Evolutionary conservation across 2,797 vertebrate species (phyloP), one percentile per base, ranked within the genome.

Genomic region (Sebastes glaucus): DNA sequence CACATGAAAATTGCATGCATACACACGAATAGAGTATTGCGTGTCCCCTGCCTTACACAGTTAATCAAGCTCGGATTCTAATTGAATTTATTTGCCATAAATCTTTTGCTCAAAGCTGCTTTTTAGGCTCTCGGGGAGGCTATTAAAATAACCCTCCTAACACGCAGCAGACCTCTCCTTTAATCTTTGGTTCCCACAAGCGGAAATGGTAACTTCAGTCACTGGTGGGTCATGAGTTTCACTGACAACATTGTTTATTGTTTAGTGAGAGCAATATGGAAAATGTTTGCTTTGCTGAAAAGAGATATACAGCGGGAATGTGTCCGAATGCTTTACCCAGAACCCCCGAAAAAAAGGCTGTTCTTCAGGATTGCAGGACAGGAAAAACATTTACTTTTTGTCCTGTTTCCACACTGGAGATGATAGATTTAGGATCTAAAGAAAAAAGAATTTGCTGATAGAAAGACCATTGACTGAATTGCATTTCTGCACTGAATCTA

Each of bases 141-240:
- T 77, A 78, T 62, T 87, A 81, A 85, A 83, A 68, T 67, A 71
- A 72, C 20, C 33, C 33, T 71, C 18, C 18, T 53, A 30, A 59
- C 46, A 75, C 52, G 7, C 61, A 62, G 30, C 70, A 68, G 57
- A 68, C 52, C 10, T 74, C 35, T 52, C 3, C 46, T 94, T 91
- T 92, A 42, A 91, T 93, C 71, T 87, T 53, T 46, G 35, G 74
- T 90, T 94, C 88, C 81, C 89, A 89, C 78, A 56, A 83, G 77
- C 83, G 69, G 74, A 91, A 87, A 90, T 63, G 32, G n/a, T 62
- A 74, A 13, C 56, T 86, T 76, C 55, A 81, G 77, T 75, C 65
- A 53, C 55, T 72, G 7, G 4, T n/a, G 68, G 79, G 84, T 90
- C 74, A 78, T n/a, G 53, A 71, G 69, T 81, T 84, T 85, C 63